Conservation (phyloP, 2,113 vertebrate species). For the Platycercus adscitus region DNA sequence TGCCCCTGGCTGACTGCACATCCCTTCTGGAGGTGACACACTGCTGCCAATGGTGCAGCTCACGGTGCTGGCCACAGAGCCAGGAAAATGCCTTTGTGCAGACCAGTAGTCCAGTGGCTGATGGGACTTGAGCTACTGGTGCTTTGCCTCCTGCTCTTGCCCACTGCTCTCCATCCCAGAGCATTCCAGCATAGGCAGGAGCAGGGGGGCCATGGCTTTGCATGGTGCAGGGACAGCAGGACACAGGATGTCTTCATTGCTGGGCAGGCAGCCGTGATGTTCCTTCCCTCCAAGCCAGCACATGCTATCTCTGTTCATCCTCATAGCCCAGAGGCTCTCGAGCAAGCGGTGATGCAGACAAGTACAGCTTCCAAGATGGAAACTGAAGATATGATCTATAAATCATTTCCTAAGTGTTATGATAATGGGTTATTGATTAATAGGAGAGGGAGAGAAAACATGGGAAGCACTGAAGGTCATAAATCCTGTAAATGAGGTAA, state of each 20-base stretch:
- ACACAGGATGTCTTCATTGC: not conserved
- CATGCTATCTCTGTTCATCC: not conserved
- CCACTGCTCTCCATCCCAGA: not conserved
- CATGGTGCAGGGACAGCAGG: not conserved
- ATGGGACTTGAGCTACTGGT: not conserved
- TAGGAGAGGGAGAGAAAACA: conserved; percentile 21
- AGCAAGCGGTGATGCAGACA: not conserved
- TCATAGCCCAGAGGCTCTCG: conserved; percentile 7
- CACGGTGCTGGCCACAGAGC: not conserved
- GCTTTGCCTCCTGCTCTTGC: not conserved
- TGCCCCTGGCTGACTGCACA: not conserved
- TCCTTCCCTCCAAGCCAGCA: not conserved
- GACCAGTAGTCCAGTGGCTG: not conserved
- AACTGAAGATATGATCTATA: conserved; percentile 28
- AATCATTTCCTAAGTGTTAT: conserved; percentile 27
- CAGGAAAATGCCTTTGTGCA: not conserved
- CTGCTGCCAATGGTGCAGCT: accelerated
- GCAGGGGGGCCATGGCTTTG: not conserved
- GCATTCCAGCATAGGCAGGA: not conserved
- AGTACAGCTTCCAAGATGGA: conserved; percentile 13
- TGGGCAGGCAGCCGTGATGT: not conserved
- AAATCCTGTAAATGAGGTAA: conserved; percentile 47
- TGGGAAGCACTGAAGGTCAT: not conserved
- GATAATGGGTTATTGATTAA: conserved; percentile 60
- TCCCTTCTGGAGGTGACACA: not conserved